Evolutionary conservation across 1,140 invertebrate species (phyloP).

Genomic region (Papilio dardanus): DNA sequence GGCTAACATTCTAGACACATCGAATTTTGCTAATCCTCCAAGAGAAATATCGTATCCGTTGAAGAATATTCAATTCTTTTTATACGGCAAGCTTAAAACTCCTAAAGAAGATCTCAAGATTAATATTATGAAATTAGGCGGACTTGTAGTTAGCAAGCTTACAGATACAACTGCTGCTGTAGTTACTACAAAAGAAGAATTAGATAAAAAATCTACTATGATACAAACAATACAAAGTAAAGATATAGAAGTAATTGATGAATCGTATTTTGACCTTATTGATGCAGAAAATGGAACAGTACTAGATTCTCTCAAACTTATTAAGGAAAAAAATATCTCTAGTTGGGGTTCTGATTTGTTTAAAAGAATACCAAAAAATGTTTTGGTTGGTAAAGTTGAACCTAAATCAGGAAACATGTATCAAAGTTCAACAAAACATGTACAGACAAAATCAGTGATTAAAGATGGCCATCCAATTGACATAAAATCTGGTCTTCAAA

Average conservation of each 20-base stretch:
- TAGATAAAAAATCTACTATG: slow-evolving; percentile 15
- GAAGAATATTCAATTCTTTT: slow-evolving; percentile 29
- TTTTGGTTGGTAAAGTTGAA: slow-evolving; percentile 26
- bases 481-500: slow-evolving; percentile 12
- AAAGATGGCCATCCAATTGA: slow-evolving; percentile 25
- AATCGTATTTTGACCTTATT: slow-evolving; percentile 30
- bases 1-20: neutral
- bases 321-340: slow-evolving; percentile 24
- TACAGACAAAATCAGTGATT: neutral
- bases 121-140: slow-evolving; percentile 25
- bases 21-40: neutral
- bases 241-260: slow-evolving; percentile 32
- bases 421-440: slow-evolving; percentile 3
- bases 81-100: slow-evolving; percentile 24
- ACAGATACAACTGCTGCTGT: slow-evolving; percentile 30
- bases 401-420: slow-evolving; percentile 35
- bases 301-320: slow-evolving; percentile 21
- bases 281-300: slow-evolving; percentile 27
- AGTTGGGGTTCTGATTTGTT: slow-evolving; percentile 11
- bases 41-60: slow-evolving; percentile 10
- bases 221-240: slow-evolving; percentile 28
- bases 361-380: slow-evolving; percentile 33
- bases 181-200: slow-evolving; percentile 29
- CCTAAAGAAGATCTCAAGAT: slow-evolving; percentile 25
- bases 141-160: slow-evolving; percentile 24